Evolutionary conservation across 2,797 vertebrate species (phyloP).

Genomic region (Vireo griseus): DNA sequence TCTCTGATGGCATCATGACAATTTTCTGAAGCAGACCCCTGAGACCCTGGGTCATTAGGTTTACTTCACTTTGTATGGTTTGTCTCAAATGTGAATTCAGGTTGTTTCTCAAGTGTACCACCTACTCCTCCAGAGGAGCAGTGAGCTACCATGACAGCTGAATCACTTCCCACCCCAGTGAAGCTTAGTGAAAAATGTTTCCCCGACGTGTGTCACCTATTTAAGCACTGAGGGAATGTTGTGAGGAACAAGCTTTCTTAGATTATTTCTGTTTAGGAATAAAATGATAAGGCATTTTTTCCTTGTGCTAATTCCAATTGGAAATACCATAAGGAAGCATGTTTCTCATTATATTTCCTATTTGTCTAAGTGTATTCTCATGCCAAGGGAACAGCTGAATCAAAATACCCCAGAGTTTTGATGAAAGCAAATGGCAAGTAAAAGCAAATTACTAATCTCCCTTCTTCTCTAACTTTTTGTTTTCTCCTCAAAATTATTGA

Average conservation of each 20-base stretch:
- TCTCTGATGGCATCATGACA: neutral
- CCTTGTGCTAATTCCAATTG: constrained; percentile 59
- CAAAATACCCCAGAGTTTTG: constrained; percentile 39
- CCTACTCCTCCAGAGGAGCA: neutral
- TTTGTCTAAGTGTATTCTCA: constrained; percentile 42
- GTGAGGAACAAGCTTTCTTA: constrained; percentile 19
- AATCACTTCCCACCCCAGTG: neutral
- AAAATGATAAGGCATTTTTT: constrained; percentile 53
- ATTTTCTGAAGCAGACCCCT: constrained; percentile 22
- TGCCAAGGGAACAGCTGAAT: constrained; percentile 56
- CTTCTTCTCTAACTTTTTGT: neutral
- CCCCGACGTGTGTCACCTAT: fast-evolving
- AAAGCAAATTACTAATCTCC: constrained; percentile 9
- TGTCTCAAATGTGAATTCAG: neutral
- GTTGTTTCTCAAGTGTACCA: neutral
- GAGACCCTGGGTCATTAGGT: neutral
- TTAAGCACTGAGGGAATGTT: constrained; percentile 8
- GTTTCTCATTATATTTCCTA: constrained; percentile 65
- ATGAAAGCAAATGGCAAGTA: constrained; percentile 40
- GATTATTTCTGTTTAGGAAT: constrained; percentile 60
- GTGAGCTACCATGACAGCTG: neutral
- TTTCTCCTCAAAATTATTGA: neutral
- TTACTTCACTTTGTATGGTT: neutral
- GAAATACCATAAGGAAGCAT: constrained; percentile 61
- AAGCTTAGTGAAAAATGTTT: neutral